phyloP scores from a whole-genome alignment of 2,113 vertebrate genomes.

The Plectropomus leopardus region DNA sequence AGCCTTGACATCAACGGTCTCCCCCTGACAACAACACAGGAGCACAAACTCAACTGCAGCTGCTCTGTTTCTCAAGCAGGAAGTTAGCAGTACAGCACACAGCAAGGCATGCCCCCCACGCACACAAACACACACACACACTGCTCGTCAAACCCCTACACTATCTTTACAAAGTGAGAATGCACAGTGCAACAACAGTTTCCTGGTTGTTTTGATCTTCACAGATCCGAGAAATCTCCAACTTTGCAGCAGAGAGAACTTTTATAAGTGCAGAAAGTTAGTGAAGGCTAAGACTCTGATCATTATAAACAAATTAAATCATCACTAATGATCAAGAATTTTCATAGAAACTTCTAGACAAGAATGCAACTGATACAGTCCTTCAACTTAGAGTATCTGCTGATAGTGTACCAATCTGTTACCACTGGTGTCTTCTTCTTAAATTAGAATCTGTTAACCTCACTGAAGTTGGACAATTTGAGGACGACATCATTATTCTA shows the following conservation, averaged over 20 bases:
- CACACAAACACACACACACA: constrained; percentile 28
- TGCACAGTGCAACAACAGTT: constrained; percentile 28
- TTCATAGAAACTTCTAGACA: neutral
- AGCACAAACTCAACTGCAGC: constrained; percentile 35
- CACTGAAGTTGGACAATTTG: no score
- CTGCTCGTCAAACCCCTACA: constrained; percentile 1
- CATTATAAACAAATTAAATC: neutral
- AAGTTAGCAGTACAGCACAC: constrained; percentile 63
- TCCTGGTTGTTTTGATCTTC: constrained; percentile 61
- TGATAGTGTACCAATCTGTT: neutral
- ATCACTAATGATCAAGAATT: neutral
- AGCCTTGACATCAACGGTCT: constrained; percentile 82
- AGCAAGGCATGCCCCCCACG: constrained; percentile 52
- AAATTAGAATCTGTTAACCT: neutral
- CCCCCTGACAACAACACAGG: constrained; percentile 76
- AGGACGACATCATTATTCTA: no score
- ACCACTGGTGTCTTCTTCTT: neutral
- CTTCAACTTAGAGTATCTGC: neutral
- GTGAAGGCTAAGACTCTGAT: no score
- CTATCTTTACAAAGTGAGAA: constrained; percentile 27
- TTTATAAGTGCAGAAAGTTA: neutral
- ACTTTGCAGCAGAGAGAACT: constrained; percentile 1
- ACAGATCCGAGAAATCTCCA: neutral
- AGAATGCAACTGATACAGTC: neutral
- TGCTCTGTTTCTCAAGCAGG: constrained; percentile 58